Conservation (phyloP, 2,888 invertebrate genomes). For the Cephus sareptanus region DNA sequence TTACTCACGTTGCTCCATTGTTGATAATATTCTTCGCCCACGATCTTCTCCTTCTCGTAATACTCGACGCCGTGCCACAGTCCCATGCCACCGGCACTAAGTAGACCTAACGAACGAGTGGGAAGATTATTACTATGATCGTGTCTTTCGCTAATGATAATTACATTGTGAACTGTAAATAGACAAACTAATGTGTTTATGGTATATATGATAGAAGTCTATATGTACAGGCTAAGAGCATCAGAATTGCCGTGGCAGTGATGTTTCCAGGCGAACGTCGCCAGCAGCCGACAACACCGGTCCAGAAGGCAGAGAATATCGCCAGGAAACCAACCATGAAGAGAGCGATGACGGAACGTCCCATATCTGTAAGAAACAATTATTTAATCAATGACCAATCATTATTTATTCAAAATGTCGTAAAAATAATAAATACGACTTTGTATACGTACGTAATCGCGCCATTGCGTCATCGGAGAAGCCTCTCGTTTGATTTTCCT, state of each 20-base stretch:
- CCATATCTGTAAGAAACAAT: slow-evolving; percentile 74
- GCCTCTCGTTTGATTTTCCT: slow-evolving; percentile 83
- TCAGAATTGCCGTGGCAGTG: slow-evolving; percentile 91
- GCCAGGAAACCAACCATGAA: slow-evolving; percentile 93
- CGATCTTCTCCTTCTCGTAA: slow-evolving; percentile 93
- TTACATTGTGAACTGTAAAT: not conserved
- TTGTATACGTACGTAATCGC: slow-evolving; percentile 75
- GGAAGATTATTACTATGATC: slow-evolving; percentile 6
- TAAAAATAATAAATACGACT: slow-evolving; percentile 18
- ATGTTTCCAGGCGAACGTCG: slow-evolving; percentile 93
- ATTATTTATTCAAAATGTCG: not conserved
- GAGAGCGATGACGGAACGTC: slow-evolving; percentile 91
- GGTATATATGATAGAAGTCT: not conserved
- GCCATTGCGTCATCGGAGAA: slow-evolving; percentile 88
- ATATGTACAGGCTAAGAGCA: slow-evolving; percentile 86
- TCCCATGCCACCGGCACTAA: slow-evolving; percentile 95
- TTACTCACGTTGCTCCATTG: slow-evolving; percentile 89
- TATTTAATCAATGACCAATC: not conserved
- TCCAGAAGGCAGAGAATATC: slow-evolving; percentile 94
- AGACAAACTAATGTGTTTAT: not conserved
- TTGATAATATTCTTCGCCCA: slow-evolving; percentile 92
- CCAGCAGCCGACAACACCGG: slow-evolving; percentile 97
- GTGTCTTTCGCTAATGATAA: not conserved
- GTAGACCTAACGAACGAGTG: slow-evolving; percentile 73
- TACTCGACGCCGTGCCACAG: slow-evolving; percentile 97